A percentile compares a stretch with the other conserved stretches of the same genome.
Conservation (phyloP, 1,140 invertebrate species). For the Chironomus tepperi region DNA sequence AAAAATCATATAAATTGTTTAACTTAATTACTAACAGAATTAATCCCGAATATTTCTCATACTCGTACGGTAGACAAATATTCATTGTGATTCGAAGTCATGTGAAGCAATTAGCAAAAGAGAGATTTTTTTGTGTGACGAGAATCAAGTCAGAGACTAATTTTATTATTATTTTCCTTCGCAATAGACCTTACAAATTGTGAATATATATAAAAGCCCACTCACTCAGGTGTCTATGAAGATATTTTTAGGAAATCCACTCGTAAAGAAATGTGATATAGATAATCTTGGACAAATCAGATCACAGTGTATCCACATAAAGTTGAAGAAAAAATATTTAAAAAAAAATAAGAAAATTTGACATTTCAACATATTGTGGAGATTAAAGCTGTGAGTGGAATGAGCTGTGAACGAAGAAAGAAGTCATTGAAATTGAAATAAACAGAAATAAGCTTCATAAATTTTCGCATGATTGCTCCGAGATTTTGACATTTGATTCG, state of each 20-base stretch:
- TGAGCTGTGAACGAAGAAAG: background rate
- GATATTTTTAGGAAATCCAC: background rate
- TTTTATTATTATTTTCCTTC: background rate
- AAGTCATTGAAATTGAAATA: too few relatives aligned
- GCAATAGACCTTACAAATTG: too few relatives aligned
- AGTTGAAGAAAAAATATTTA: background rate
- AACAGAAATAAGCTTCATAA: background rate
- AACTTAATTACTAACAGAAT: too few relatives aligned
- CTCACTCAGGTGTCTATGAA: constrained; percentile 5
- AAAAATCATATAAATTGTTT: too few relatives aligned
- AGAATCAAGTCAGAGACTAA: background rate
- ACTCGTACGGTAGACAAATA: background rate
- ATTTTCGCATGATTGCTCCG: background rate
- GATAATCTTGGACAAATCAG: too few relatives aligned
- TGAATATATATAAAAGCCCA: background rate
- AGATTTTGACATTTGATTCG: background rate
- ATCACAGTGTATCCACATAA: background rate
- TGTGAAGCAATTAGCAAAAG: constrained; percentile 13
- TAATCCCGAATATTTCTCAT: too few relatives aligned
- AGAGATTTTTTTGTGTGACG: background rate
- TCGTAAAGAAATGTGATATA: too few relatives aligned
- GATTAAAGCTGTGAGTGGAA: background rate
- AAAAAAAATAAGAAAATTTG: background rate
- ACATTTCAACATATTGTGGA: background rate
- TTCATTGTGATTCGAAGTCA: background rate